phyloP scores from a whole-genome alignment of 2,888 invertebrate species.

The Enchytraeus crypticus region DNA sequence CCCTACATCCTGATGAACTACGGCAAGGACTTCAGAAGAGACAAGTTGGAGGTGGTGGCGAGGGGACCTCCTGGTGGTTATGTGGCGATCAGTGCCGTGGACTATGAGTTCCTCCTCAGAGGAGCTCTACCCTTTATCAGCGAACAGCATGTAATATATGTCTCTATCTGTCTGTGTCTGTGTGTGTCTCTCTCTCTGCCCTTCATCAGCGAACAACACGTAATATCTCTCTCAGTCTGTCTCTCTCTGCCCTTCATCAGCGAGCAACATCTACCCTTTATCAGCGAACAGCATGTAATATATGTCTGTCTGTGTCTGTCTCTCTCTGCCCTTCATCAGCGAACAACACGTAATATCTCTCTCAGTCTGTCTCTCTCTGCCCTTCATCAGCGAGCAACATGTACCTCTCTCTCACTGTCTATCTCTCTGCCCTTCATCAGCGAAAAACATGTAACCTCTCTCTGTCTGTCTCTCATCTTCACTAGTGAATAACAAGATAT shows the following conservation, averaged over 20 bases:
- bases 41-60: constrained; percentile 83
- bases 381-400: constrained; percentile 19
- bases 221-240: no score
- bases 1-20: constrained; percentile 62
- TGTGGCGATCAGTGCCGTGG: constrained; percentile 80
- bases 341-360: no score
- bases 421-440: constrained; percentile 21
- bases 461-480: no score
- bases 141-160: constrained; percentile 24
- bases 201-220: no score
- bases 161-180: no score
- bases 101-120: constrained; percentile 31
- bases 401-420: no score
- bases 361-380: no score
- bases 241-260: no score
- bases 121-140: constrained; percentile 21
- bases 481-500: no score
- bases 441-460: constrained; percentile 24
- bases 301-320: no score
- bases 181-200: no score
- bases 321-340: no score
- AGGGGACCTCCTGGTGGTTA: constrained; percentile 88
- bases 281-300: constrained; percentile 23
- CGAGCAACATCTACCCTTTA: constrained; percentile 19
- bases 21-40: constrained; percentile 82